Conservation (phyloP, 2,888 invertebrate genomes). For the Phyllotreta cruciferae region DNA sequence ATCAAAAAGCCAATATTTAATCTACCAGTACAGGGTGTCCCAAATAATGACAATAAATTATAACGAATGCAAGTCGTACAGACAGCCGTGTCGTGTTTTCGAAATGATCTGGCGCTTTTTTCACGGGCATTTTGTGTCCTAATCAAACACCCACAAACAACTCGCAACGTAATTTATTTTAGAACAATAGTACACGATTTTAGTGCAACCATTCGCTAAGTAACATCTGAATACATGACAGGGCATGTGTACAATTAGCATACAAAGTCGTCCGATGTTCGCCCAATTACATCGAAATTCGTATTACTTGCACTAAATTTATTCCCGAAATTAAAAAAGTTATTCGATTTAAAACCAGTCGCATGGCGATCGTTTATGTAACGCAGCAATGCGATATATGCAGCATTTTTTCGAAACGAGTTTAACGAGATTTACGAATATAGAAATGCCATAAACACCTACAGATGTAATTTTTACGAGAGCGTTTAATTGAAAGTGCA, state of each 20-base stretch:
- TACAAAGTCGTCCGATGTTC: conserved; percentile 51
- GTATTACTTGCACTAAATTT: too few species aligned
- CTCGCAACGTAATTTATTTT: conserved; percentile 59
- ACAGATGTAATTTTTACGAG: conserved; percentile 10
- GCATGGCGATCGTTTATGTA: conserved; percentile 4
- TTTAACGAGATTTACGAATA: conserved; percentile 19
- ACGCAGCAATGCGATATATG: conserved; percentile 7
- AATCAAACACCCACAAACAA: conserved; percentile 56
- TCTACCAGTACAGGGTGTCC: too few species aligned
- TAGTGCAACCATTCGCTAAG: conserved; percentile 59
- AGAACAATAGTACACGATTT: conserved; percentile 60
- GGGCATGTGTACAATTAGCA: conserved; percentile 60
- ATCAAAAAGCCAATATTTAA: too few species aligned
- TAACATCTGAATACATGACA: conserved; percentile 60
- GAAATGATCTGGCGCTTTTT: conserved; percentile 30
- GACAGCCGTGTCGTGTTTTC: too few species aligned
- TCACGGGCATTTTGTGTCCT: conserved; percentile 27
- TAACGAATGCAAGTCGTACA: too few species aligned
- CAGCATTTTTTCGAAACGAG: conserved; percentile 9
- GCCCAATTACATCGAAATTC: too few species aligned
- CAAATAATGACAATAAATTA: too few species aligned
- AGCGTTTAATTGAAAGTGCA: conserved; percentile 17
- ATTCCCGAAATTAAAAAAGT: too few species aligned
- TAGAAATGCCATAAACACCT: conserved; percentile 21
- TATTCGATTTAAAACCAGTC: not conserved